Percentiles rank a stretch among this genome's conserved stretches.
These are phyloP conservation scores for Mycalesis mineus DNA, from an alignment of 2,888 invertebrate species.

Conservation along the genomic window DNA sequence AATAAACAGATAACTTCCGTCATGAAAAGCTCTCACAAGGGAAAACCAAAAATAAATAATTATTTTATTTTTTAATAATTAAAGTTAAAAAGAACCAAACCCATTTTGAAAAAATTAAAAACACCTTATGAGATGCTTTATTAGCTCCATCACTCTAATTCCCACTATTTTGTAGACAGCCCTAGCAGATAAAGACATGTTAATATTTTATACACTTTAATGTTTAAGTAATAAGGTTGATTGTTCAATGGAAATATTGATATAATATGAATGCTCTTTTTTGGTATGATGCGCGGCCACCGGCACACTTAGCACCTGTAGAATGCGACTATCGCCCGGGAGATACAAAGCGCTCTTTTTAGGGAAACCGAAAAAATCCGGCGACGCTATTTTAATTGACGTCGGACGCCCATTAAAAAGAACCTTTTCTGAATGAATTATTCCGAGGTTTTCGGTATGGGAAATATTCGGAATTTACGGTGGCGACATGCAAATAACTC, in stretches of 20 bases:
- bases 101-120: conserved; percentile 9
- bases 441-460: conserved; percentile 60
- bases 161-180: conserved; percentile 39
- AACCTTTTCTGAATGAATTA: conserved; percentile 58
- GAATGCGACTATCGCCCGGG: conserved; percentile 65
- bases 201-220: conserved; percentile 10
- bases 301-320: conserved; percentile 67
- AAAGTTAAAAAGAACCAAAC: background rate
- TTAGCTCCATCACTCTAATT: conserved; percentile 43
- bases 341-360: conserved; percentile 72
- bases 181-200: background rate
- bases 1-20: too few relatives aligned
- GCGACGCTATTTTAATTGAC: conserved; percentile 73
- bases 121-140: conserved; percentile 15
- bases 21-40: too few relatives aligned
- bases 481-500: conserved; percentile 60
- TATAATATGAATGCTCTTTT: conserved; percentile 18
- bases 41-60: too few relatives aligned
- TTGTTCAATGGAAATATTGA: conserved; percentile 27
- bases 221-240: conserved; percentile 37
- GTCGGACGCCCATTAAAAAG: conserved; percentile 54
- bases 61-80: too few relatives aligned
- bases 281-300: conserved; percentile 64
- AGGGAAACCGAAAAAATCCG: conserved; percentile 45
- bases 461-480: conserved; percentile 54